Base-by-base conservation (phyloP, 2,888 invertebrate species). In the Apamea monoglypha region DNA sequence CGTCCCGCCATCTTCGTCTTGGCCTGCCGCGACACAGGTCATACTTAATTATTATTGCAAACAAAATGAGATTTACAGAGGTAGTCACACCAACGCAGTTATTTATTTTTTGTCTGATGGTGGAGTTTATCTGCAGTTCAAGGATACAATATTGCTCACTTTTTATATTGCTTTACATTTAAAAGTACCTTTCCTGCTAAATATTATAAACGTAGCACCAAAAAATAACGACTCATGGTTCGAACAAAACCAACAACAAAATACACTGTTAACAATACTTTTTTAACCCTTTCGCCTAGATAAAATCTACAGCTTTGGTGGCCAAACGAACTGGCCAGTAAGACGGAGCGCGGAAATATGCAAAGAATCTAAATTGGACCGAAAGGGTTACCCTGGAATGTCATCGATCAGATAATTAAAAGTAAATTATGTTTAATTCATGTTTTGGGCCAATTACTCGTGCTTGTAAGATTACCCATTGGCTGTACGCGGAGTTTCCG, bases 381-480 rank as follows among this genome's bases (percentile, higher is more conserved):
- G 76, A 92, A 94, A 94, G 94, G 94, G 93, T 93, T 92, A 84
- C 89, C 80, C 88, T 88, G 93, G 90, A 88, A 93, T 93, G 88
- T 83, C 66, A 87, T 86, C 90, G 86, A 93, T 94, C 93, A 89
- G 93, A 93, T 93, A 91, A 91, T 85, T 87, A 82, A 76, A 90
- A 86, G 78, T 87, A 89, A 91, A 91, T 90, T 90, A 91, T 93
- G 91, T 92, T 91, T 89, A 88, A 92, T 91, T 92, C 90, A 91
- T 92, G 92, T 93, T 92, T 90, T 91, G 88, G 86, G 90, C 88
- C 89, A 86, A 87, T 87, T 87, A 90, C 87, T 89, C 74, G 86
- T 88, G 80, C 86, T 85, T 76, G 68, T 78, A 76, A 79, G 81
- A n/a, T 56, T 81, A 66, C 80, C 67, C 70, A 79, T 74, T 80